Base-by-base conservation (phyloP, 2,888 invertebrate genomes). In the Conchocele bisecta region DNA sequence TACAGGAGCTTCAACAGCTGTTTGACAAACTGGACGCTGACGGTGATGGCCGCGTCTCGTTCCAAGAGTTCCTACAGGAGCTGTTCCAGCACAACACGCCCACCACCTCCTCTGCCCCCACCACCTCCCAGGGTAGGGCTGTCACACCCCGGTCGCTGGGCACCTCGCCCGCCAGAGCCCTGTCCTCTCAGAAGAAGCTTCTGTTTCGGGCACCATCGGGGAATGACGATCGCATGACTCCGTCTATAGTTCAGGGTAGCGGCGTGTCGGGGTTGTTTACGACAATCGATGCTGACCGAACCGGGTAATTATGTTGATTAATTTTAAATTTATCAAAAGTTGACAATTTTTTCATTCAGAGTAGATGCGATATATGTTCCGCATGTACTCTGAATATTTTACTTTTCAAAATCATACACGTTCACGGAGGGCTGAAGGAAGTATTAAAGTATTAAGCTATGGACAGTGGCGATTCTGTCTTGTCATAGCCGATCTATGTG, bases 21-120 rank as follows among this genome's bases (percentile, higher is more conserved):
- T 95, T 95, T 85, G 93, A 93, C 69, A 94, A 94, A 83, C 90
- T 95, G 48, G 93, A 94, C 82, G 90, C 93, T 51, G 94, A 94
- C 85, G 92, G 92, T 64, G 94, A 94, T 86, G 94, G 94, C 24
- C 92, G 92, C 79, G 94, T 95, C 66, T 94, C 93, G 81, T 94
- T 95, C 84, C 93, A 94, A 71, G 94, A 95, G 86, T 93, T 95
- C 82, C 89, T 94, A 29, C 92, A 93, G 66, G 90, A 90, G 7
- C 92, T 94, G 41, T 93, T 94, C 85, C 93, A 93, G 83, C 92
- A 93, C 85, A 68, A 71, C 42, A 53, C 70, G 11, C 71, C 72
- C 17, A 42, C 63, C 35, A 42, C 39, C 29, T 53, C 69, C 46
- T 53, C 60, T 31, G 37, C 48, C 51, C 39, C 46, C 51, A 9